phyloP scores from a whole-genome alignment of 23 tunicate species.

The Styela clava region DNA sequence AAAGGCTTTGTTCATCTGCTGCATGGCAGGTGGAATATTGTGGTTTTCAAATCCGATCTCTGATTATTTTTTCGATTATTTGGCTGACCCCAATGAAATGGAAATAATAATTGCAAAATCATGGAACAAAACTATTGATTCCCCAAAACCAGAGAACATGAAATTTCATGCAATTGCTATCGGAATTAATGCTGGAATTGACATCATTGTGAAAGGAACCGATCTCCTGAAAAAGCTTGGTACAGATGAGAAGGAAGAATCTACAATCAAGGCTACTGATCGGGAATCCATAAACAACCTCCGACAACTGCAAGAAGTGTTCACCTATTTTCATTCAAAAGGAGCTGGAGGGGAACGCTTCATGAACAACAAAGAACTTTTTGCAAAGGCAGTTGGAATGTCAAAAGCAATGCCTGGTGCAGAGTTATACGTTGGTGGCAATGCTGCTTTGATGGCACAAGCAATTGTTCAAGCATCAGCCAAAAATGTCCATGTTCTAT shows the following conservation, averaged over 20 bases:
- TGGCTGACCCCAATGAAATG: slow-evolving; percentile 15
- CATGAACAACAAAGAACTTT: slow-evolving; percentile 46
- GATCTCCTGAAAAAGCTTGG: slow-evolving; percentile 39
- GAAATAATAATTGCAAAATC: neutral
- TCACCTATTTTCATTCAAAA: slow-evolving; percentile 49
- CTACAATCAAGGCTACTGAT: slow-evolving; percentile 24
- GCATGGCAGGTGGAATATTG: slow-evolving; percentile 7
- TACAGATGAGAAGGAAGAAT: slow-evolving; percentile 28
- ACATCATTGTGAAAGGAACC: slow-evolving; percentile 70
- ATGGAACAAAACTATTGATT: slow-evolving; percentile 9
- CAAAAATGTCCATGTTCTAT: slow-evolving; percentile 37
- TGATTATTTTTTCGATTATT: neutral
- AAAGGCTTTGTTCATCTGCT: slow-evolving; percentile 10
- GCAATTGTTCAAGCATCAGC: slow-evolving; percentile 26
- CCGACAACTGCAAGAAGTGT: slow-evolving; percentile 58
- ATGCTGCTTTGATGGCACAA: slow-evolving; percentile 94
- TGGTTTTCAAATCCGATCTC: slow-evolving; percentile 7
- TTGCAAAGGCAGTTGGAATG: slow-evolving; percentile 39
- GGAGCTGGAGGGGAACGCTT: slow-evolving; percentile 93
- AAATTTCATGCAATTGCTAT: neutral
- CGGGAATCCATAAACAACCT: slow-evolving; percentile 29
- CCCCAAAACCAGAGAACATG: neutral
- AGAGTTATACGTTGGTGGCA: slow-evolving; percentile 87
- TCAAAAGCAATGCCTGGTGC: slow-evolving; percentile 36
- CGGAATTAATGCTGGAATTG: slow-evolving; percentile 82